Evolutionary conservation across 2,888 invertebrate genomes (phyloP), one percentile per base, ranked within the genome.

Genomic region (Caenorhabditis sinica): DNA sequence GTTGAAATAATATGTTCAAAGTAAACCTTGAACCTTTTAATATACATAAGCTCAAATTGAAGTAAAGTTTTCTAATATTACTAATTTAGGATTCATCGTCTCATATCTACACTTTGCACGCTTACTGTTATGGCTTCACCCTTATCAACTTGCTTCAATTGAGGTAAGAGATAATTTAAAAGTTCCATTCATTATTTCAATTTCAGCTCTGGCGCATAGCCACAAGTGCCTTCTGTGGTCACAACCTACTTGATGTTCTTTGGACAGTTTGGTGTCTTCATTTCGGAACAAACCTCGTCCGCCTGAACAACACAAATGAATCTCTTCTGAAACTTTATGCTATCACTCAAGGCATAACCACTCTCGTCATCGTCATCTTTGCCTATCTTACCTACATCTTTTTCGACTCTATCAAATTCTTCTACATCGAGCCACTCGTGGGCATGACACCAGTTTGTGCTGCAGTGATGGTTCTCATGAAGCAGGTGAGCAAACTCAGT

Each of bases 391-490:
- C 66, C 25, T 88, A 82, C 68, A 69, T 86, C 15, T 61, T 85
- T 30, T 85, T 82, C 65, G 72, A 83, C n/a, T 72, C 77, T 0
- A 81, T 84, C 36, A 71, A 72, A 36, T 61, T 88, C 8, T 81
- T 87, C 43, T 88, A 87, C 61, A 73, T 86, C 36, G 83, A 82
- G 30, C 87, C 86, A n/a, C 45, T 88, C 6, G 83, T 86, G 53
- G 89, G 87, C 28, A 72, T 87, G 61, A 82, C 85, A 36, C 88
- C 88, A 13, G 65, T 88, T 13, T 79, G 85, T 72, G 87, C 89
- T 11, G 87, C 89, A 23, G 90, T 90, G 6, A 82, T 92, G 53
- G 89, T 92, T n/a, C 82, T 91, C 49, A 87, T 92, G 71, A 92
- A 92, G 80, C 92, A 92, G 89, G 91, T 91, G 51, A 72, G 71